These are phyloP conservation scores for Tragelaphus imberbis DNA, from an alignment of 2,113 vertebrate species.

Conservation along the genomic window DNA sequence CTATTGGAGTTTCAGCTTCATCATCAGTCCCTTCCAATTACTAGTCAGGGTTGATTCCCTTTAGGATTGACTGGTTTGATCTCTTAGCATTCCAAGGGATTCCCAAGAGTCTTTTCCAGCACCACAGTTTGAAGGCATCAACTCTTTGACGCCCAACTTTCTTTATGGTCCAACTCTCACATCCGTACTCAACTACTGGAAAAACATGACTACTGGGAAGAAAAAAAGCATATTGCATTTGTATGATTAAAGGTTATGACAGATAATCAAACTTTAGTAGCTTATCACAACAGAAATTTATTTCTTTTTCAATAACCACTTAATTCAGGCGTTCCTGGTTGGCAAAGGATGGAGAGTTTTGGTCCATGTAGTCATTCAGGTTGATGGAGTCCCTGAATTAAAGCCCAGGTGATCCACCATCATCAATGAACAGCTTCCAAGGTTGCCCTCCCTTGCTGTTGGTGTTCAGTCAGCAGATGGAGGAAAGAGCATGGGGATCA, in stretches of 20 bases:
- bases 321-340: not conserved
- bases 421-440: not conserved
- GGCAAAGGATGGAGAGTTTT: not conserved
- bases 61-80: not conserved
- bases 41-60: not conserved
- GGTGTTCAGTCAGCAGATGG: not conserved
- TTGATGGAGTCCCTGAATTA: not conserved
- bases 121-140: not conserved
- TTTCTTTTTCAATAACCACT: not conserved
- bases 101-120: not conserved
- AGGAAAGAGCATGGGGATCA: too few relatives aligned
- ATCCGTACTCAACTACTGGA: not conserved
- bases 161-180: not conserved
- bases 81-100: not conserved
- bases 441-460: not conserved
- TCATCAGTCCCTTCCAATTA: not conserved
- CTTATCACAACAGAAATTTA: not conserved
- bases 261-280: not conserved
- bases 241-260: not conserved
- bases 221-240: not conserved
- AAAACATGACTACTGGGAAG: not conserved
- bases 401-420: not conserved
- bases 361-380: not conserved
- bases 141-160: accelerated
- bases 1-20: not conserved